phyloP scores from a whole-genome alignment of 2,113 vertebrate species.

The Sciurus niger region DNA sequence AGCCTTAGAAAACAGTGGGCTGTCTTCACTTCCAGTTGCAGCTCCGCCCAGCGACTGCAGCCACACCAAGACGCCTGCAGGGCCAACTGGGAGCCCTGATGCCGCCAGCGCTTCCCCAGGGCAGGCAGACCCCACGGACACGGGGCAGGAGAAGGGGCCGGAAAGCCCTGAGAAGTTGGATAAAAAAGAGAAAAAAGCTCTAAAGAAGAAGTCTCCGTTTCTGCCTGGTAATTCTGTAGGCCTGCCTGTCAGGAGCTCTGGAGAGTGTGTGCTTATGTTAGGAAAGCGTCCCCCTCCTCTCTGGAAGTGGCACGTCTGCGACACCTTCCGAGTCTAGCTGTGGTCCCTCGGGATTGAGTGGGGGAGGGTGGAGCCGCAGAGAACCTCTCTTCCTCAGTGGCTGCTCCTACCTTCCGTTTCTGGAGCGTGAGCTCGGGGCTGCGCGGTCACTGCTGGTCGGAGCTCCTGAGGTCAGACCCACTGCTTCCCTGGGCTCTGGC shows the following conservation, averaged over 20 bases:
- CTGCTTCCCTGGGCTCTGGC: too few relatives aligned
- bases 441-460: not conserved
- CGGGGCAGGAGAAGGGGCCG: constrained; percentile 89
- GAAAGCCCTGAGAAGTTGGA: constrained; percentile 90
- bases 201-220: constrained; percentile 96
- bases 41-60: constrained; percentile 89
- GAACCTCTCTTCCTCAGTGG: not conserved
- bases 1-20: constrained; percentile 99
- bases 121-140: constrained; percentile 82
- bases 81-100: constrained; percentile 85
- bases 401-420: not conserved
- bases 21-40: constrained; percentile 95
- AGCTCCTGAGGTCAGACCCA: not conserved
- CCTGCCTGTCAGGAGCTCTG: fast-evolving
- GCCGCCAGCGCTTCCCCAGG: constrained; percentile 79
- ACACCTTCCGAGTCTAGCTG: not conserved
- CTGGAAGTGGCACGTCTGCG: too few relatives aligned
- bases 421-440: fast-evolving
- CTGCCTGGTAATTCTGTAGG: constrained; percentile 92
- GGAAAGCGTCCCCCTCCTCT: not conserved
- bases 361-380: not conserved
- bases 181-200: constrained; percentile 94
- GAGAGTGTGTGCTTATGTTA: not conserved
- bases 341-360: not conserved
- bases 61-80: constrained; percentile 84